Evolutionary conservation across 2,888 invertebrate genomes (phyloP), one percentile per base, ranked within the genome.

Genomic region (Polymixis flavicincta): DNA sequence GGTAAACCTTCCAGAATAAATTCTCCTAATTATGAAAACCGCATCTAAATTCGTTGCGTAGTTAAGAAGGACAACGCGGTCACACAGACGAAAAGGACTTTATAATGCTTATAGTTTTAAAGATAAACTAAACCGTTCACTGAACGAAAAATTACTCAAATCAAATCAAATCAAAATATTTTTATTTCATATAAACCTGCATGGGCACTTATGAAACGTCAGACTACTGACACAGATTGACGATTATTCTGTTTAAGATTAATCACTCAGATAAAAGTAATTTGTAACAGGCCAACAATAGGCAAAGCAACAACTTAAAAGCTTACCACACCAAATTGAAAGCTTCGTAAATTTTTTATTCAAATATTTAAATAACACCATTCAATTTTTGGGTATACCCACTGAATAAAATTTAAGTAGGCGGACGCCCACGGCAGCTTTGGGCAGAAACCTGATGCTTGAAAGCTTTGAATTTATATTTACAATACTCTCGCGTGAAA

Each of bases 381-480:
- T 72, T 57, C 2, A 48, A 48, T 42, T 50, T 70, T 72, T 68
- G 59, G 19, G 63, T 57, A 13, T 64, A 50, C 72, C 28, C 7
- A 45, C 22, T 42, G 55, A 63, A 66, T 65, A 61, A 72, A 63
- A 59, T 48, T 42, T 59, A 59, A 64, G 64, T 61, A 85, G 37
- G 70, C 7, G 57, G 64, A 63, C 82, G 57, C 82, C 85, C 52
- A 73, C 72, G 50, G 25, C 25, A 52, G 67, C 70, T 85, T 54
- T 65, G 13, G 25, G 28, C 13, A 6, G 52, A 60, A 71, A 61
- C 52, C 50, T 57, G 59, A 68, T 32, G 50, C 57, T 63, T 55
- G 17, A 64, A 70, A 65, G 65, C 66, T 28, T 63, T 54, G 28
- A 71, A 74, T 55, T 61, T 80, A 61, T 69, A 63, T 66, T 79